phyloP scores from a whole-genome alignment of 1,140 invertebrate genomes.

The Chironomus tepperi region DNA sequence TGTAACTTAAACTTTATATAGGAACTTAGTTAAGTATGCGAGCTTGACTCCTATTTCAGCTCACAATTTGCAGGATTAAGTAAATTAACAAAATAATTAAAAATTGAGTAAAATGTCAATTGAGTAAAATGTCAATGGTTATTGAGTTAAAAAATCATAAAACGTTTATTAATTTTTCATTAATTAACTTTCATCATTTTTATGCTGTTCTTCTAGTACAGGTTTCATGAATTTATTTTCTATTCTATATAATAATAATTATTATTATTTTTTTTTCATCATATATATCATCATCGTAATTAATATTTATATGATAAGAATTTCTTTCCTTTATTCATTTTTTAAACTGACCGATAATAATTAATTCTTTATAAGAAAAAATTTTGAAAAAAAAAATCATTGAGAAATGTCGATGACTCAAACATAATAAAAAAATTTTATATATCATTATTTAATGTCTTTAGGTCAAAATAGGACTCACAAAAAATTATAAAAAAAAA shows the following conservation, averaged over 20 bases:
- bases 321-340: neutral
- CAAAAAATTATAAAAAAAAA: too few species aligned
- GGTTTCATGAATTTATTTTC: neutral
- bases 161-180: slow-evolving; percentile 18
- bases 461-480: neutral
- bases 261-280: neutral
- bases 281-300: slow-evolving; percentile 7
- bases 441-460: neutral
- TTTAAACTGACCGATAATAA: neutral
- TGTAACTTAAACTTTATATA: too few species aligned
- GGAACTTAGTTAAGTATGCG: too few species aligned
- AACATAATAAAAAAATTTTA: neutral
- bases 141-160: slow-evolving; percentile 22
- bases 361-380: neutral
- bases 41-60: too few species aligned
- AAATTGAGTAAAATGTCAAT: neutral
- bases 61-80: too few species aligned
- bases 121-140: neutral
- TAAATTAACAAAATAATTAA: too few species aligned
- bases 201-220: slow-evolving; percentile 2
- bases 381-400: neutral
- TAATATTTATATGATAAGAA: slow-evolving; percentile 2
- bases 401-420: neutral
- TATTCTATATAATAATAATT: slow-evolving; percentile 3
- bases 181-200: neutral